phyloP scores from a whole-genome alignment of 2,888 invertebrate species.

The Gnatocerus cornutus region DNA sequence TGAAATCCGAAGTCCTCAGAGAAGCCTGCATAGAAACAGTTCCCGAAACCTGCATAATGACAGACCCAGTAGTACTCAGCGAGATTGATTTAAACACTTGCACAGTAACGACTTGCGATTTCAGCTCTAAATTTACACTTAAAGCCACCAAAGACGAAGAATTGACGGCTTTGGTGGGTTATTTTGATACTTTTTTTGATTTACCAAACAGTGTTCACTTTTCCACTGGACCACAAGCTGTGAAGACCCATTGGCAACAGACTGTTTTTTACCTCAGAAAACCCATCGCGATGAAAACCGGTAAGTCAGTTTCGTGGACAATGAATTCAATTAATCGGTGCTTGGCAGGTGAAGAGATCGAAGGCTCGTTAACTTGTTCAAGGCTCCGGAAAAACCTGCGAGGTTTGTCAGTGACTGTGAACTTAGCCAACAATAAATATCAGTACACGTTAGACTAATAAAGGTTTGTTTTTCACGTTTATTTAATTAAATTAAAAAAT shows the following conservation, averaged over 20 bases:
- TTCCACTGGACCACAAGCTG: constrained; percentile 84
- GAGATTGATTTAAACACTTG: constrained; percentile 86
- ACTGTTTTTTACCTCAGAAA: constrained; percentile 89
- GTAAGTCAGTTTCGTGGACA: constrained; percentile 65
- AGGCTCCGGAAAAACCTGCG: constrained; percentile 84
- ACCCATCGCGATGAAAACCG: constrained; percentile 80
- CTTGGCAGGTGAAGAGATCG: constrained; percentile 74
- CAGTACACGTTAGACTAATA: constrained; percentile 78
- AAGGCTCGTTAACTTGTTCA: constrained; percentile 82
- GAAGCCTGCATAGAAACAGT: constrained; percentile 84
- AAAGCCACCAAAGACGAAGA: constrained; percentile 77
- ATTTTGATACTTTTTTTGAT: constrained; percentile 93
- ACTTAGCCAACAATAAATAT: constrained; percentile 76
- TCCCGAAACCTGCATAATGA: constrained; percentile 78
- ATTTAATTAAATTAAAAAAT: constrained; percentile 56
- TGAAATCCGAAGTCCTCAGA: constrained; percentile 87
- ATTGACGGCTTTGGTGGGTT: constrained; percentile 89
- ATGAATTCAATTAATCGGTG: background rate
- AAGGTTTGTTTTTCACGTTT: constrained; percentile 53
- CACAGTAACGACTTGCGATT: constrained; percentile 81
- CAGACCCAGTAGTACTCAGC: constrained; percentile 78
- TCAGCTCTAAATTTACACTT: constrained; percentile 81
- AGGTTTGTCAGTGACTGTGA: constrained; percentile 81
- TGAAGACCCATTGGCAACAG: constrained; percentile 95
- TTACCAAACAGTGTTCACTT: constrained; percentile 79